Evolutionary conservation across 92 coral and sea anemone genomes (phyloP).

Genomic region (Micromussa lordhowensis): DNA sequence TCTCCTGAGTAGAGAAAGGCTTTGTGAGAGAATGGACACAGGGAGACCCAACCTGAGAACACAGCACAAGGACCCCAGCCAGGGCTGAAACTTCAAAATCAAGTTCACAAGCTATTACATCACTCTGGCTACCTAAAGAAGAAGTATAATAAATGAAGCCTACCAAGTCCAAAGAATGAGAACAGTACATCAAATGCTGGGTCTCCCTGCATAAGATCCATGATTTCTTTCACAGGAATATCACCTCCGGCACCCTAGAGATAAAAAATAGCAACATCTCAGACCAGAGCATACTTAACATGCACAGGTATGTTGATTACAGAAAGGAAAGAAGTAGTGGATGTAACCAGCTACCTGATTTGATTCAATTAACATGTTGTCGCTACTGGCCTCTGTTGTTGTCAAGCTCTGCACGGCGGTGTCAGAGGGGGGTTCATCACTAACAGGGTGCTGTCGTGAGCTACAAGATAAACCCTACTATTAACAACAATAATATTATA

Average conservation of each 20-base stretch:
- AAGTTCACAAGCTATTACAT: background rate
- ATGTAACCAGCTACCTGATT: slow-evolving; percentile 6
- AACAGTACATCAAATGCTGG: slow-evolving; percentile 90
- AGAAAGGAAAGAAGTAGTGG: background rate
- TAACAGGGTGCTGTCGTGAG: slow-evolving; percentile 13
- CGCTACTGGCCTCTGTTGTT: slow-evolving; percentile 41
- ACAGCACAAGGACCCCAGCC: background rate
- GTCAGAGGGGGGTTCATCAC: slow-evolving; percentile 10
- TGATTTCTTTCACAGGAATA: slow-evolving; percentile 86
- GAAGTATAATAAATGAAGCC: background rate
- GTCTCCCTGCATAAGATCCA: slow-evolving; percentile 85
- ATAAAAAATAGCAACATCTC: background rate
- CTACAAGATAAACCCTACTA: slow-evolving; percentile 7
- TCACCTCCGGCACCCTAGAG: slow-evolving; percentile 35
- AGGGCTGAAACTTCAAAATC: background rate
- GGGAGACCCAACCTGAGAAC: background rate
- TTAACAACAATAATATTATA: background rate
- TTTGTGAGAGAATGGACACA: background rate
- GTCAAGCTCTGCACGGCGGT: slow-evolving; percentile 17
- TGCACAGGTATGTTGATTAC: background rate
- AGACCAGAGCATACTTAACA: background rate
- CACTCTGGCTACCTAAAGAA: background rate
- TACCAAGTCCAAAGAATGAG: slow-evolving; percentile 75
- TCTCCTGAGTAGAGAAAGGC: background rate
- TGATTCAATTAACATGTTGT: background rate